Evolutionary conservation across 2,113 vertebrate genomes (phyloP), one percentile per base, ranked within the genome.

Genomic region (Brachyistius frenatus): DNA sequence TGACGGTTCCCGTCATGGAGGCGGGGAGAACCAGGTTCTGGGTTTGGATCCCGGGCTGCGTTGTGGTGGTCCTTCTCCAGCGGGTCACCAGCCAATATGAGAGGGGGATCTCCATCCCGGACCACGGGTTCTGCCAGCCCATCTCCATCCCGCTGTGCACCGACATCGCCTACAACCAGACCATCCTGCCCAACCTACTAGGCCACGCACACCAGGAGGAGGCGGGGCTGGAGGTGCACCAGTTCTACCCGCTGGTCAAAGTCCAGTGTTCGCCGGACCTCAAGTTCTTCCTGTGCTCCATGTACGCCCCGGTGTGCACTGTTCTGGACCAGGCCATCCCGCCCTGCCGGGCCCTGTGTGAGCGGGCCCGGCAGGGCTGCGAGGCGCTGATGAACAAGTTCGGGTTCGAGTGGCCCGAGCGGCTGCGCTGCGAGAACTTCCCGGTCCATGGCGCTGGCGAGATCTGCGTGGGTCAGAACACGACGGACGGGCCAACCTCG

Each of bases 401-500:
- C 15, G 96, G 96, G 30, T 96, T 97, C 89, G 95, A 95, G 91
- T 97, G 96, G 96, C 96, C 96, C 0, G 95, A 97, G 76, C 86
- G 94, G 2, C 93, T 97, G 30, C 95, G 93, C 69, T 97, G 96
- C 54, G 94, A 96, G 89, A 94, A 95, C 89, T 96, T 96, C 85
- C 96, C 96, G 0, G 92, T 96, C 32, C 95, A 97, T 36, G 96
- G 96, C 0, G 94, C 93, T 0, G 96, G 95, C 1, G 95, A 96
- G 88, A 96, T 97, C 89, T 97, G 96, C 66, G 96, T 97, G 68
- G 96, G 96, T 6, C 96, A 97, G 81, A 96, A 97, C 93, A 96
- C 95, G 0, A 96, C 96, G 0, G 96, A 96, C 4, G 47, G 87
- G 0, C 86, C 95, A 41, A 93, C 95, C 0, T 93, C 86, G 2